Conservation (phyloP, 2,797 vertebrate species). For the Crypturellus tataupa region DNA sequence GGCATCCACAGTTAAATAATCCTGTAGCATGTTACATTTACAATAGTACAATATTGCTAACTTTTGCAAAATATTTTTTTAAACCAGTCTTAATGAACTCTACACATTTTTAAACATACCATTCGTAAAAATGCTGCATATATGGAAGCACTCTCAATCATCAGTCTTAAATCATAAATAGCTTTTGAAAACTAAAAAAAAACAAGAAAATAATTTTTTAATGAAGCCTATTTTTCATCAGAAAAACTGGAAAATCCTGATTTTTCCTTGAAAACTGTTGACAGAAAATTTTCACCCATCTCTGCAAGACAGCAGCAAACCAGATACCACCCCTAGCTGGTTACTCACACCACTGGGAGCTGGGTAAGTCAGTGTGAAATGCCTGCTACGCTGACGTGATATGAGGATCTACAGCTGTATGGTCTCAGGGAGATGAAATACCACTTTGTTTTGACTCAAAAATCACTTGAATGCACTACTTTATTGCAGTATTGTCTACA, state of each 20-base stretch:
- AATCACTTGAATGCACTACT: fast-evolving
- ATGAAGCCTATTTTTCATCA: background rate
- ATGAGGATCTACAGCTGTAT: background rate
- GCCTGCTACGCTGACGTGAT: background rate
- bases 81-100: background rate
- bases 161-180: background rate
- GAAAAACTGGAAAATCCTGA: background rate
- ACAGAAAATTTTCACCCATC: background rate
- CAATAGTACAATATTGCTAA: background rate
- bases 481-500: background rate
- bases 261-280: background rate
- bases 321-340: background rate
- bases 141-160: background rate
- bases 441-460: background rate
- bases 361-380: background rate
- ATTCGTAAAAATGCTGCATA: background rate
- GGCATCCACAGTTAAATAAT: background rate
- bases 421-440: background rate
- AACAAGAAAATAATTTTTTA: background rate
- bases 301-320: background rate
- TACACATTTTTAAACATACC: background rate
- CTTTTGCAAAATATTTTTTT: background rate
- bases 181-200: background rate
- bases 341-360: background rate
- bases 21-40: background rate